Conservation (phyloP, 2,797 vertebrate species). For the Etheostoma perlongum region DNA sequence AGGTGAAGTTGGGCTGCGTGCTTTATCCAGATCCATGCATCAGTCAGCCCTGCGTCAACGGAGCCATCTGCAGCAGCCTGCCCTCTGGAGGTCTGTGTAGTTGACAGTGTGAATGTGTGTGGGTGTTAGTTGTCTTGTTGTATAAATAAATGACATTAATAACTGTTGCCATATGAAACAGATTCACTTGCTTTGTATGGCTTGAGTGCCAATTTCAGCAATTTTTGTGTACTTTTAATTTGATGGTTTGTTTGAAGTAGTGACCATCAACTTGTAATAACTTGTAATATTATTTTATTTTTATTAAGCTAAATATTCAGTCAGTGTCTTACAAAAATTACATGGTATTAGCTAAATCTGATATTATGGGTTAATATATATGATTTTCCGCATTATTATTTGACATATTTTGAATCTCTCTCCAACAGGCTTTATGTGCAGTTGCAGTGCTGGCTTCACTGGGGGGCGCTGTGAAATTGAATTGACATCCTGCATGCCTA, state of each 20-base stretch:
- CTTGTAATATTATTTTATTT: too few species aligned
- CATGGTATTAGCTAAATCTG: neutral
- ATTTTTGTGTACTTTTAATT: neutral
- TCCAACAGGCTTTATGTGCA: slow-evolving; percentile 90
- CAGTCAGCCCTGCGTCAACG: slow-evolving; percentile 91
- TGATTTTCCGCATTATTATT: neutral
- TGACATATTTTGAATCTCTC: slow-evolving; percentile 23
- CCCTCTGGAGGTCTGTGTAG: slow-evolving; percentile 89
- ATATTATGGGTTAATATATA: neutral
- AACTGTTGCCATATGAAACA: neutral
- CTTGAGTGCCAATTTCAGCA: neutral
- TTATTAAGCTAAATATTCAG: neutral
- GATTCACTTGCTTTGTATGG: neutral
- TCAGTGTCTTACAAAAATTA: neutral
- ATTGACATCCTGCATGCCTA: slow-evolving; percentile 93
- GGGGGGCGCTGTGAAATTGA: slow-evolving; percentile 93
- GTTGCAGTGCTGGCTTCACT: slow-evolving; percentile 91
- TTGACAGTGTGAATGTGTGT: slow-evolving; percentile 12
- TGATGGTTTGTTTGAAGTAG: neutral
- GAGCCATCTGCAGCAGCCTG: slow-evolving; percentile 88
- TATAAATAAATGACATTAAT: slow-evolving; percentile 1
- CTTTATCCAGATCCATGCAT: slow-evolving; percentile 90
- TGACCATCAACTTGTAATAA: neutral
- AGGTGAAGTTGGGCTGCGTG: slow-evolving; percentile 92
- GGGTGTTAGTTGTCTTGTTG: slow-evolving; percentile 44